phyloP scores from a whole-genome alignment of 2,888 invertebrate species.

The Pediacus dermestoides region DNA sequence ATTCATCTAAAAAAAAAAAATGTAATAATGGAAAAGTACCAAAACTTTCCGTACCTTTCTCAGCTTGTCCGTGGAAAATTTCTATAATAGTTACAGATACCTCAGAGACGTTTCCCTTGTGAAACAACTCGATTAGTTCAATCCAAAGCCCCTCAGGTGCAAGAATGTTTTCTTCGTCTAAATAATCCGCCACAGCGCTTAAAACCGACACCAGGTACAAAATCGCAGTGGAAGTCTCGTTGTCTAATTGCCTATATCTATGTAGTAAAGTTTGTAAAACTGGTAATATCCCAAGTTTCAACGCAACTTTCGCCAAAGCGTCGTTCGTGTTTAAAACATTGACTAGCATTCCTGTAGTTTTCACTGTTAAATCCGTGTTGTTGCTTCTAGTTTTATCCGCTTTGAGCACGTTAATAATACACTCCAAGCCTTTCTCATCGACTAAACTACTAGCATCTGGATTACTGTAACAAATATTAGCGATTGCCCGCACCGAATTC shows the following conservation, averaged over 20 bases:
- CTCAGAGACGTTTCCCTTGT: constrained; percentile 64
- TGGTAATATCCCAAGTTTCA: constrained; percentile 55
- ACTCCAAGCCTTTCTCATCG: constrained; percentile 37
- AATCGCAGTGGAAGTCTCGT: constrained; percentile 57
- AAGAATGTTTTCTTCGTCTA: constrained; percentile 52
- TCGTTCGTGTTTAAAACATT: constrained; percentile 77
- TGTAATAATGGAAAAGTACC: constrained; percentile 6
- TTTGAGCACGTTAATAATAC: constrained; percentile 36
- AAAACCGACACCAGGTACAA: constrained; percentile 57
- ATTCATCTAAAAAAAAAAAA: constrained; percentile 60
- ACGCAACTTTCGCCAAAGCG: constrained; percentile 59
- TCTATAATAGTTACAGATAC: constrained; percentile 74
- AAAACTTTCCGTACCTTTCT: constrained; percentile 58
- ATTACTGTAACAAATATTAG: constrained; percentile 87
- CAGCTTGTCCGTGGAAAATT: constrained; percentile 70
- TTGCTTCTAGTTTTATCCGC: constrained; percentile 28
- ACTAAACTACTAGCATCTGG: constrained; percentile 61
- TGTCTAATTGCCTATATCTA: constrained; percentile 51
- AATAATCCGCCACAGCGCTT: constrained; percentile 61
- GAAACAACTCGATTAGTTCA: constrained; percentile 59
- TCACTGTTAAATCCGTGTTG: constrained; percentile 46
- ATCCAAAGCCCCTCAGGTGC: constrained; percentile 40
- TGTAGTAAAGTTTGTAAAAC: constrained; percentile 55
- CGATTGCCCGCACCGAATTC: constrained; percentile 78
- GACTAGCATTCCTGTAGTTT: constrained; percentile 71